These are phyloP conservation scores for Ericerus pela DNA, from an alignment of 1,140 invertebrate species.

Conservation along the genomic window DNA sequence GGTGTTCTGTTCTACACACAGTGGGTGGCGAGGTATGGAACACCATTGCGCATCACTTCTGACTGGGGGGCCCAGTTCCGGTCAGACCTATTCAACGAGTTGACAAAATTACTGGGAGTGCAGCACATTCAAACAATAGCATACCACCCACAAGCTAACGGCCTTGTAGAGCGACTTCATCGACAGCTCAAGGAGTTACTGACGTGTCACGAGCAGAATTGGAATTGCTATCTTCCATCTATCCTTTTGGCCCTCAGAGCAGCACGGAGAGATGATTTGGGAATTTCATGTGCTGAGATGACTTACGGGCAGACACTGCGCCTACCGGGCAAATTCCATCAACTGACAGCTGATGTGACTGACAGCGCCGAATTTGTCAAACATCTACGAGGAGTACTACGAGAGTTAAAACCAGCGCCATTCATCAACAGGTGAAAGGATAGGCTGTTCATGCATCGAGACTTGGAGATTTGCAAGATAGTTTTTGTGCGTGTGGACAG, in stretches of 20 bases:
- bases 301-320: constrained; percentile 10
- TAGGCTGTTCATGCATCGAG: background rate
- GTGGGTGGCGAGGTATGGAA: constrained; percentile 28
- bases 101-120: background rate
- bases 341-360: background rate
- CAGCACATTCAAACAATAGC: constrained; percentile 25
- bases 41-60: constrained; percentile 23
- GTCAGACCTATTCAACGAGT: background rate
- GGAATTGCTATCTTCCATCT: background rate
- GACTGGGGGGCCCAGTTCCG: constrained; percentile 30
- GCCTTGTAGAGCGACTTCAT: constrained; percentile 24
- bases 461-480: background rate
- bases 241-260: background rate
- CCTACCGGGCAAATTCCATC: constrained; percentile 7
- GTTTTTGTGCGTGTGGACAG: background rate
- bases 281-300: constrained; percentile 10
- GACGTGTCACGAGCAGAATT: constrained; percentile 16
- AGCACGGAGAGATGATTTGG: background rate
- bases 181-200: constrained; percentile 30
- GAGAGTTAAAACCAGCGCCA: background rate
- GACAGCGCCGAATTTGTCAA: background rate
- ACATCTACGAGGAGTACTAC: background rate
- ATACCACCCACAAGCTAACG: constrained; percentile 29
- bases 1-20: background rate
- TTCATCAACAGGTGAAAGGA: background rate